Conservation (phyloP, 2,113 vertebrate genomes). For the Xenopus borealis region DNA sequence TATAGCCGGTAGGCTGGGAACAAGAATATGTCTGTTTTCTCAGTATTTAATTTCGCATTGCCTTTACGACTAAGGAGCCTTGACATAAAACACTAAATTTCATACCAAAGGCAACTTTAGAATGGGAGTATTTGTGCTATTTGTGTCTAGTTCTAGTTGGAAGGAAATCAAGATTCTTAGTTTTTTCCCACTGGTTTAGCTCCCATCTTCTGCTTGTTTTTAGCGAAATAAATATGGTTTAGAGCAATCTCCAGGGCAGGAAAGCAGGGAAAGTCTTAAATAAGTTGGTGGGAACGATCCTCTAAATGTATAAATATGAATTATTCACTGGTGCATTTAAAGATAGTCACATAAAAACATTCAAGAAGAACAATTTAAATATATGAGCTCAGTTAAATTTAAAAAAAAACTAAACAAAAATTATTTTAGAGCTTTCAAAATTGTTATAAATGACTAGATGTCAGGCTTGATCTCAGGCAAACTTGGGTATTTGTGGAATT, state of each 20-base stretch:
- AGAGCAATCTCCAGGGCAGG: conserved; percentile 38
- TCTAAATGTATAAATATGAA: conserved; percentile 26
- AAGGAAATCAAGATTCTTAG: conserved; percentile 41
- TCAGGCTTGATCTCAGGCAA: too few species aligned
- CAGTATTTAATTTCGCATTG: conserved; percentile 41
- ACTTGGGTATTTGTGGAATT: too few species aligned
- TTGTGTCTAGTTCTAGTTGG: conserved; percentile 41
- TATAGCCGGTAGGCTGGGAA: conserved; percentile 44
- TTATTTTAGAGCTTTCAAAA: too few species aligned
- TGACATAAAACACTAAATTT: conserved; percentile 43
- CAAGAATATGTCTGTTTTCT: conserved; percentile 45
- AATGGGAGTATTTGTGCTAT: conserved; percentile 45
- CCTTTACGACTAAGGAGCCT: conserved; percentile 20
- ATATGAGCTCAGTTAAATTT: too few species aligned
- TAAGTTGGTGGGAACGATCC: conserved; percentile 32
- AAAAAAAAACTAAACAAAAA: too few species aligned
- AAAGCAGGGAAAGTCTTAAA: conserved; percentile 36
- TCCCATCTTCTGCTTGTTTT: conserved; percentile 43
- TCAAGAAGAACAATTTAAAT: not conserved
- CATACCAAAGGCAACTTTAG: conserved; percentile 38
- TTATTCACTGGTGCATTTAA: conserved; percentile 32
- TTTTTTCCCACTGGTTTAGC: conserved; percentile 44
- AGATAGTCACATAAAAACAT: conserved; percentile 17
- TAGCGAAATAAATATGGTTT: conserved; percentile 43
- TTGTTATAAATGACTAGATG: too few species aligned